Base-by-base conservation (phyloP, 2,888 invertebrate species). In the Cerastis leucographa region DNA sequence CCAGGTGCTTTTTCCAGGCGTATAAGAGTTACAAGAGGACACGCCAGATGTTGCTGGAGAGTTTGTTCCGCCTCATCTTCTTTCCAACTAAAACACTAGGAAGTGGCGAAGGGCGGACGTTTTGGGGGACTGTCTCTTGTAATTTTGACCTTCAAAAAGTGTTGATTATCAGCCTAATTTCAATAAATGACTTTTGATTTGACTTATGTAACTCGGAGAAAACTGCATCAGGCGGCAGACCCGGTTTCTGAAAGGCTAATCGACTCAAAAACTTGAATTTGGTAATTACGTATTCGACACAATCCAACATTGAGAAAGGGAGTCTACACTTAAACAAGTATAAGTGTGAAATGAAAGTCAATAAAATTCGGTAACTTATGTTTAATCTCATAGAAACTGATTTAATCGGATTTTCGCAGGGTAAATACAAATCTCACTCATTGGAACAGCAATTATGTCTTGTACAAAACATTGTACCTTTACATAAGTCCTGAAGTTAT, bases 361-460 rank as follows among this genome's bases (percentile, higher is more conserved):
- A 49, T 7, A n/a, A 81, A 72, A 54, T 77, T 87, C 82, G 85
- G 89, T 87, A 88, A 88, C 87, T 88, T 88, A 87, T 54, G 42
- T 88, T 88, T 88, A 88, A 83, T 88, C 82, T 85, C 84, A 71
- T 88, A 83, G 69, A 85, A 89, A 89, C 72, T 83, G 85, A 84
- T 88, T 87, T 82, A 79, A 77, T 79, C 73, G 71, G 68, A 61
- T 78, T 69, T 68, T 80, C 51, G 70, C 62, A 71, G 66, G 78
- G 25, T 80, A 62, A 73, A 76, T 75, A 85, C 65, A 84, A 74
- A 73, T 77, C 51, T 80, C 59, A 81, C 81, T 76, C 75, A 71
- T 78, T 71, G 70, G 40, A 78, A 77, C 51, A 73, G 65, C 49
- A 75, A 17, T 67, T 66, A 71, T 76, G 22, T 80, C 73, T 76